Conservation (phyloP, 2,113 vertebrate species). For the Lethenteron camtschaticum region DNA sequence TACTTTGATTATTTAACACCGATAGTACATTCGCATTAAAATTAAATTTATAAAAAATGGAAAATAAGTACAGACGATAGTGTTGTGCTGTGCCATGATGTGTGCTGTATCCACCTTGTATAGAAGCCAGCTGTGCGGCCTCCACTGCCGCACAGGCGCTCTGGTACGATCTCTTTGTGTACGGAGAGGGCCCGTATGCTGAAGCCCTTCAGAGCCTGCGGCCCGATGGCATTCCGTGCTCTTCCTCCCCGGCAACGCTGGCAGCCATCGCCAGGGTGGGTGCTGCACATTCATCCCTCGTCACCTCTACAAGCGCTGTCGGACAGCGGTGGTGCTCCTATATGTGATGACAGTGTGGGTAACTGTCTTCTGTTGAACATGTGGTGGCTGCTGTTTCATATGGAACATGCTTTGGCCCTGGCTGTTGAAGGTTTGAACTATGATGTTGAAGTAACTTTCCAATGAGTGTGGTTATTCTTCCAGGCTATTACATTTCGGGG, state of each 20-base stretch:
- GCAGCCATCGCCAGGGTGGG: constrained; percentile 86
- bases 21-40: neutral
- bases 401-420: no score
- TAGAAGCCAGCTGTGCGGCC: neutral
- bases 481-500: no score
- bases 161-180: constrained; percentile 73
- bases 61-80: neutral
- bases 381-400: no score
- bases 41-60: neutral
- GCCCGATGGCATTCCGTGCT: constrained; percentile 62
- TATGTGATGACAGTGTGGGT: no score
- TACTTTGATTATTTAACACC: neutral
- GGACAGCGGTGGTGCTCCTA: no score
- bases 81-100: neutral
- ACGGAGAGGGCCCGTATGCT: constrained; percentile 66
- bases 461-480: no score
- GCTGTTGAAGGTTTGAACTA: no score
- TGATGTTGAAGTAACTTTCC: no score
- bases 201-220: constrained; percentile 53
- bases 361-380: no score
- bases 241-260: constrained; percentile 90
- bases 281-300: neutral
- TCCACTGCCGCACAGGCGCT: constrained; percentile 24
- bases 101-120: neutral
- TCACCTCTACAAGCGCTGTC: no score